Evolutionary conservation across 2,113 vertebrate genomes (phyloP).

Genomic region (Conger conger): DNA sequence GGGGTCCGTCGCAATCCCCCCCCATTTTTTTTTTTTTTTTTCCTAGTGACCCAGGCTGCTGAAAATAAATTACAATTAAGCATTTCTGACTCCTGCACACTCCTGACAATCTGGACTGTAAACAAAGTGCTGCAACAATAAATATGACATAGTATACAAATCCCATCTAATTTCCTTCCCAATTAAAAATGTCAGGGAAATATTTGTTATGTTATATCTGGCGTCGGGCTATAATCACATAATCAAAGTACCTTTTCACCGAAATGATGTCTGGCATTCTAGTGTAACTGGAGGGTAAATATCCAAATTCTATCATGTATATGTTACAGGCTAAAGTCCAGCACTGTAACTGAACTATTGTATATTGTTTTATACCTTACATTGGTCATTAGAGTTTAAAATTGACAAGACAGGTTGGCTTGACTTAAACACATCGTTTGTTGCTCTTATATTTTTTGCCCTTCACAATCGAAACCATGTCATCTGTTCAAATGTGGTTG

Average conservation of each 20-base stretch:
- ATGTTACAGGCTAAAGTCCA: neutral
- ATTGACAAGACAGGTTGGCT: neutral
- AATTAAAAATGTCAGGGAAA: conserved; percentile 32
- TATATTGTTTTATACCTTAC: neutral
- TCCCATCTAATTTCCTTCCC: conserved; percentile 25
- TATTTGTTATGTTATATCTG: conserved; percentile 33
- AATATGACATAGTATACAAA: conserved; percentile 31
- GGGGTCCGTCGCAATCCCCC: conserved; percentile 28
- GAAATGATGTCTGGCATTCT: neutral
- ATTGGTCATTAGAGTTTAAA: neutral
- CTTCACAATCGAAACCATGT: neutral
- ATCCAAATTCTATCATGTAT: neutral
- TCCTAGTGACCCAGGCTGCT: conserved; percentile 29
- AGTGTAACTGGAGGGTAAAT: neutral
- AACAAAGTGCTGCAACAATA: conserved; percentile 40
- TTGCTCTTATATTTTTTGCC: neutral
- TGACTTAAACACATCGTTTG: neutral
- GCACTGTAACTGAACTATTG: neutral
- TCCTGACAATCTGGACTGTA: conserved; percentile 29
- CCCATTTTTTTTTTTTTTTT: conserved; percentile 24
- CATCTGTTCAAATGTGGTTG: neutral
- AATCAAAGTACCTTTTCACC: neutral
- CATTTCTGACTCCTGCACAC: conserved; percentile 23
- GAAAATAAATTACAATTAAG: conserved; percentile 45
- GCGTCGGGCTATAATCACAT: conserved; percentile 14